Conservation (phyloP, 2,888 invertebrate species). For the Stictocephala bisonia region DNA sequence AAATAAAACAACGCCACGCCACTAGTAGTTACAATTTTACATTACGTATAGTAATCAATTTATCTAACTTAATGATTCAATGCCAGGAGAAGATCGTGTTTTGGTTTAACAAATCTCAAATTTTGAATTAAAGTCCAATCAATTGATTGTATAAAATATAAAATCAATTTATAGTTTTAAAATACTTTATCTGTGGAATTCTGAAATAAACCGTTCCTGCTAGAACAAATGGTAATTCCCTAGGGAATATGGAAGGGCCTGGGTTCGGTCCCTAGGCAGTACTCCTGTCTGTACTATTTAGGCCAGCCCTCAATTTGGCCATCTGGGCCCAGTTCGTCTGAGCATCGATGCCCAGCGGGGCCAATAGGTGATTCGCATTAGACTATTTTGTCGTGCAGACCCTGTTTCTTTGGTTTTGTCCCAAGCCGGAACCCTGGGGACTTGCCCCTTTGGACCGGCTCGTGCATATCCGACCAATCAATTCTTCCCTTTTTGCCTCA, state of each 20-base stretch:
- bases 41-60: no score
- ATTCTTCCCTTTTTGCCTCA: not conserved
- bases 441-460: slow-evolving; percentile 32
- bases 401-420: slow-evolving; percentile 49
- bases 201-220: no score
- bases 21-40: no score
- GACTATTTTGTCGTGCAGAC: slow-evolving; percentile 49
- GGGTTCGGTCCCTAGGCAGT: slow-evolving; percentile 7
- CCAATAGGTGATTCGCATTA: slow-evolving; percentile 46
- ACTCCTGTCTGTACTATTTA: slow-evolving; percentile 36
- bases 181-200: no score
- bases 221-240: slow-evolving; percentile 46
- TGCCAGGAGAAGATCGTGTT: no score
- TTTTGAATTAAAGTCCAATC: no score
- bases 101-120: no score
- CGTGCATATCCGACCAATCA: slow-evolving; percentile 39
- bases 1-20: no score
- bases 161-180: no score
- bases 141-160: no score
- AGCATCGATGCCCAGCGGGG: slow-evolving; percentile 12
- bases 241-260: slow-evolving; percentile 42
- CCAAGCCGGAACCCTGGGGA: slow-evolving; percentile 2
- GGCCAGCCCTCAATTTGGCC: slow-evolving; percentile 35
- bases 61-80: no score
- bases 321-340: slow-evolving; percentile 16